Evolutionary conservation across 1,140 invertebrate genomes (phyloP), one percentile per base, ranked within the genome.

Genomic region (Cyphomyrmex costatus): DNA sequence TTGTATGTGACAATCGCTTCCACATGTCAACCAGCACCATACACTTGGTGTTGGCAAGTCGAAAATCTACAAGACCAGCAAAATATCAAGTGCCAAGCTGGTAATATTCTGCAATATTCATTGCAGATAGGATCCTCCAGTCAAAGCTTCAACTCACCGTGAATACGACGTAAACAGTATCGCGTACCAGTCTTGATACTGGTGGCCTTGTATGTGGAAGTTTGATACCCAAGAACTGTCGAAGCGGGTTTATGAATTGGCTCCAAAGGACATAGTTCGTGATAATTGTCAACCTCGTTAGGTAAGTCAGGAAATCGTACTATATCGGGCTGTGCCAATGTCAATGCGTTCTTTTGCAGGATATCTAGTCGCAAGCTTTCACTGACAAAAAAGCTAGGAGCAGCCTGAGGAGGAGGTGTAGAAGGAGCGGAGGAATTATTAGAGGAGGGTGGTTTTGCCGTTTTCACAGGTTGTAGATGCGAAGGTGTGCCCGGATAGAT

Each of bases 1-100:
- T 99, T 88, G 98, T 98, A 95, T 99, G 98, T 89, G 97, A 97
- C 27, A 99, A 95, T 94, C 98, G 98, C 93, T 99, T 99, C 99
- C 99, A 99, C 95, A 97, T 96, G 87, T 99, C 98, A 53, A 98
- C 97, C 71, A 98, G 93, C 10, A 97, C 96, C 95, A 98, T 97
- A 93, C 97, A 98, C 93, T 99, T 98, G 42, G 97, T 97, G 91
- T 97, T 98, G 83, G 97, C 96, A 74, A 98, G 95, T 19, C 98
- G 96, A 94, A 97, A 98, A 92, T 97, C 97, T 97, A 87, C 46
- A 70, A 89, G 85, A 68, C 65, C 30, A n/a, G 0, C 24, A 4
- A 63, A 49, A 2, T 4, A 19, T 1, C 1, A 27, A 63, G 7
- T 12, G 36, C 36, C 36, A 42, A 42, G 10, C 36, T 36, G n/a